phyloP scores from a whole-genome alignment of 2,888 invertebrate genomes.

The Drosophila borealis region DNA sequence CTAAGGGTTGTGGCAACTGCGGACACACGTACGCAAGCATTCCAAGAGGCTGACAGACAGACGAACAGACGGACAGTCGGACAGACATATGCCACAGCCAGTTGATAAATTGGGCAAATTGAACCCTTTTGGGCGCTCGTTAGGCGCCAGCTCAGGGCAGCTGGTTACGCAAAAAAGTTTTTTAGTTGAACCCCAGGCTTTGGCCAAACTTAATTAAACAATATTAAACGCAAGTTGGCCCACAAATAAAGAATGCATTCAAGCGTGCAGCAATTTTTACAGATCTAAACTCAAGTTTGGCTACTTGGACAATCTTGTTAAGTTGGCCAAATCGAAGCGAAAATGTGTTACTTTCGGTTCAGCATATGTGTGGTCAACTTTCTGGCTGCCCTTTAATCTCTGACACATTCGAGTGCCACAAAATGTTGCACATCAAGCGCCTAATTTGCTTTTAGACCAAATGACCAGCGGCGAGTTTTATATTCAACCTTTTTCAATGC shows the following conservation, averaged over 20 bases:
- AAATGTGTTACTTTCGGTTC: not conserved
- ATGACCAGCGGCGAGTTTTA: conserved; percentile 1
- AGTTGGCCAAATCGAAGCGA: conserved; percentile 25
- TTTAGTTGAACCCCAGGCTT: conserved; percentile 14
- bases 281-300: conserved; percentile 4
- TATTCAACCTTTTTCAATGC: not conserved
- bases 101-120: conserved; percentile 52
- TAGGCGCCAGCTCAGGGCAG: conserved; percentile 10
- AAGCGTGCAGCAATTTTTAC: conserved; percentile 49
- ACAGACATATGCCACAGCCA: conserved; percentile 25
- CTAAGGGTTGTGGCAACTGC: conserved; percentile 3
- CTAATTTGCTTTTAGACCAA: conserved; percentile 42
- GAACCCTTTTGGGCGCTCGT: conserved; percentile 30
- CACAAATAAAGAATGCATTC: conserved; percentile 34
- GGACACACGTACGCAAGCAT: conserved; percentile 1
- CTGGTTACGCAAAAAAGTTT: conserved; percentile 34
- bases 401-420: conserved; percentile 10
- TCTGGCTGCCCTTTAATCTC: not conserved
- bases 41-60: not conserved
- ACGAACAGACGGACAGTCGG: conserved; percentile 11
- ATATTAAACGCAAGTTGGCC: conserved; percentile 50
- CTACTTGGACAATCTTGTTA: conserved; percentile 2
- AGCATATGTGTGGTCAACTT: conserved; percentile 6
- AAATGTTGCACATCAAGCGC: conserved; percentile 49
- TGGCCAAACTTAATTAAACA: conserved; percentile 64